Base-by-base conservation (phyloP, 2,113 vertebrate genomes). In the Eudyptes chrysolophus region DNA sequence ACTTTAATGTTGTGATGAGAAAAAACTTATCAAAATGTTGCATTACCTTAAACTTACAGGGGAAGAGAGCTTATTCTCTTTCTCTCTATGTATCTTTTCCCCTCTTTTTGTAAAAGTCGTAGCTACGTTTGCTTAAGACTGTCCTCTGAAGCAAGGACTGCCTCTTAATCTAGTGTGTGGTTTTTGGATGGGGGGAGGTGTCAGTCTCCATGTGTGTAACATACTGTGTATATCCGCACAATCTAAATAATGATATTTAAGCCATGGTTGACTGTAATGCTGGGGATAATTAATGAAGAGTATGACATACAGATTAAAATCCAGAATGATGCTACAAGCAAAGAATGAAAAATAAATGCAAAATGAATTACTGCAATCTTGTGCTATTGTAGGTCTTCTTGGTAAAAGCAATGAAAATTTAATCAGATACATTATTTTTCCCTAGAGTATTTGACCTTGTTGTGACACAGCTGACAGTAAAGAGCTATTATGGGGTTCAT, bases 371-470 rank as follows among this genome's bases (percentile, higher is more conserved):
- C 72, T 95, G 79, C 74, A 94, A 17, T 92, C 89, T 97, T 92
- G 79, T 96, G 58, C 74, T 93, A 88, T 96, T 95, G 96, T 86
- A 64, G 70, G 89, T 91, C 89, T 79, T 83, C 92, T 97, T 81
- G 87, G 87, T 76, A 97, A 96, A 94, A 97, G 90, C 94, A 92
- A 97, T 97, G 84, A 96, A 96, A 97, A 95, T 96, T 95, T 97
- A 96, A 97, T 97, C 84, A 92, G 96, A 97, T 96, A 88, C 90
- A 86, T 96, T 97, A 97, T 95, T 97, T 97, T 96, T 97, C 96
- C 93, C 95, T 74, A 58, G 97, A 98, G 97, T 97, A 97, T 98
- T 97, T 98, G 98, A 98, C 98, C 98, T 98, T 98, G 97, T 97
- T 97, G 97, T 98, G 97, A 98, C 97, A 97, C 90, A 98, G 95